Evolutionary conservation across 1,140 invertebrate genomes (phyloP).

Genomic region (Laodelphax striatellus): DNA sequence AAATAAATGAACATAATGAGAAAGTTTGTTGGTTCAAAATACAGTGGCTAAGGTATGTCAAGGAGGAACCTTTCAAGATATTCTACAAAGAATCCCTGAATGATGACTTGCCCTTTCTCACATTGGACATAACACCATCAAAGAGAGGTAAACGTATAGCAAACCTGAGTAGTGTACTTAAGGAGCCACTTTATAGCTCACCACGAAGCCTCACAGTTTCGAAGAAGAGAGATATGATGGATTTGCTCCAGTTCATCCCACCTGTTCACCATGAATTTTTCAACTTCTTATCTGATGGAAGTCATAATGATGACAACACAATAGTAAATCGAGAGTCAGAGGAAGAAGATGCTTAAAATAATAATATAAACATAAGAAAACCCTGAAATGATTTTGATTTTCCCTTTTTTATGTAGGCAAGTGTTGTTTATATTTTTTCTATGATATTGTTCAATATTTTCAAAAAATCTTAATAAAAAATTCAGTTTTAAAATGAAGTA

Average conservation of each 20-base stretch:
- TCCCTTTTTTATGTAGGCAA: not conserved
- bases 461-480: not conserved
- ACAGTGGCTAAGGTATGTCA: constrained; percentile 13
- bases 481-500: not conserved
- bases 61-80: constrained; percentile 12
- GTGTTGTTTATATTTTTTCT: too few species aligned
- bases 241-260: constrained; percentile 16
- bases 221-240: constrained; percentile 16
- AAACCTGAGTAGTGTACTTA: constrained; percentile 17
- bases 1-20: constrained; percentile 3
- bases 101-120: constrained; percentile 9
- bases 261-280: constrained; percentile 17
- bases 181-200: constrained; percentile 11
- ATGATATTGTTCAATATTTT: not conserved
- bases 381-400: not conserved
- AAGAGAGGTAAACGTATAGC: constrained; percentile 5
- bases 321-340: constrained; percentile 3
- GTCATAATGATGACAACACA: constrained; percentile 11
- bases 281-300: constrained; percentile 13
- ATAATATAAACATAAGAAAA: not conserved
- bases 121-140: constrained; percentile 11
- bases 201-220: constrained; percentile 12
- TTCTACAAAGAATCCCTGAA: constrained; percentile 13
- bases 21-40: constrained; percentile 14
- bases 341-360: not conserved